These are phyloP conservation scores for Bicyclus anynana DNA, from an alignment of 1,140 invertebrate genomes.

Conservation along the genomic window DNA sequence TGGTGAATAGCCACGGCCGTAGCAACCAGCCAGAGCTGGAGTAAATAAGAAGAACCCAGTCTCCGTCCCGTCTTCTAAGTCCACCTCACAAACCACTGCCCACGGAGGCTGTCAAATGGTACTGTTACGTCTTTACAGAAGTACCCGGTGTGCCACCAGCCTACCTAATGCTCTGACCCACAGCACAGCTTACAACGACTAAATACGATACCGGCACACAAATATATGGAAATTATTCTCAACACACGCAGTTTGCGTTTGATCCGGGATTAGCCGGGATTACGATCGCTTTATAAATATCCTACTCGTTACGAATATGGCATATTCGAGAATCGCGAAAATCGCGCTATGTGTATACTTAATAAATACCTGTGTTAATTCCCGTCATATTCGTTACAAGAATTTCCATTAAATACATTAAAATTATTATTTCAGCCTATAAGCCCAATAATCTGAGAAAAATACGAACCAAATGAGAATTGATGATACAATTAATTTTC, in stretches of 20 bases:
- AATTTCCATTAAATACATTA: too few species aligned
- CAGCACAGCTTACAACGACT: constrained; percentile 33
- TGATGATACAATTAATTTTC: too few species aligned
- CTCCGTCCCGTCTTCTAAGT: too few species aligned
- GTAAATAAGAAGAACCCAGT: too few species aligned
- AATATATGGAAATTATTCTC: constrained; percentile 46
- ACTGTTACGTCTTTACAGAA: not conserved
- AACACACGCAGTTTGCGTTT: constrained; percentile 31
- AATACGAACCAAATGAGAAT: too few species aligned
- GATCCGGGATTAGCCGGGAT: constrained; percentile 37
- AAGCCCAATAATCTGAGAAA: too few species aligned
- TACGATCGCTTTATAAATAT: constrained; percentile 21
- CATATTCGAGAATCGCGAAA: not conserved
- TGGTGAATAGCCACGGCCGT: too few species aligned
- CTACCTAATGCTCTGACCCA: constrained; percentile 27
- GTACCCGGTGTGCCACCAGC: not conserved
- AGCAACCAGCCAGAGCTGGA: too few species aligned
- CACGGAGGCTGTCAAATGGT: too few species aligned
- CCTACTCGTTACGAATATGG: not conserved
- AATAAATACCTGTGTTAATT: not conserved
- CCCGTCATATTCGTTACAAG: too few species aligned
- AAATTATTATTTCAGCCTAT: too few species aligned
- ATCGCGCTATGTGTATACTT: not conserved
- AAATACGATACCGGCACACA: constrained; percentile 34
- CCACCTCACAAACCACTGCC: too few species aligned